These are phyloP conservation scores for Carassius carassius DNA, from an alignment of 2,113 vertebrate genomes.

Conservation along the genomic window DNA sequence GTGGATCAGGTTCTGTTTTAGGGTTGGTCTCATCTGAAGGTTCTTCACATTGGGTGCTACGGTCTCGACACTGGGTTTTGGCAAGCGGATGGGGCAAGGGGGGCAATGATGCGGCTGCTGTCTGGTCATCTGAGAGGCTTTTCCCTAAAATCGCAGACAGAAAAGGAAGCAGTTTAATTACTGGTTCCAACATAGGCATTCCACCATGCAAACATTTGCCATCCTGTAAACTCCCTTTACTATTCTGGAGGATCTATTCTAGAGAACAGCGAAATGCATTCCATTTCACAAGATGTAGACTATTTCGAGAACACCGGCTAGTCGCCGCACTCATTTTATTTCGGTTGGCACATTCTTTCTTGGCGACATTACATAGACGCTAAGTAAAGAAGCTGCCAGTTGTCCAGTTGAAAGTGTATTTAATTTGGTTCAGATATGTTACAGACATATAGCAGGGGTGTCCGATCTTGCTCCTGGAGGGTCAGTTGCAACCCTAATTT, in stretches of 20 bases:
- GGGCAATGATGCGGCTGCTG: constrained; percentile 55
- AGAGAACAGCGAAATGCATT: constrained; percentile 68
- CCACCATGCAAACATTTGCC: constrained; percentile 58
- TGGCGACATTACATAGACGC: constrained; percentile 56
- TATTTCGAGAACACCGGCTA: constrained; percentile 63
- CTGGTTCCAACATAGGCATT: constrained; percentile 46
- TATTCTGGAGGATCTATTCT: constrained; percentile 74
- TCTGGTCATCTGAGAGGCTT: constrained; percentile 75
- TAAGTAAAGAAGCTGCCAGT: constrained; percentile 59
- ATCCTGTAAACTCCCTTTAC: constrained; percentile 54
- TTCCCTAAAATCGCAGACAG: constrained; percentile 71
- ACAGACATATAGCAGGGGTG: neutral
- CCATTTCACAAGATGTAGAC: constrained; percentile 64
- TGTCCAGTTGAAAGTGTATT: constrained; percentile 60
- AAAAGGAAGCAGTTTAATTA: constrained; percentile 64
- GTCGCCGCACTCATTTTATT: constrained; percentile 59
- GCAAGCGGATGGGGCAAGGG: constrained; percentile 58
- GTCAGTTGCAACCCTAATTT: neutral
- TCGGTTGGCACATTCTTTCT: constrained; percentile 68
- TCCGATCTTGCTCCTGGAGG: neutral
- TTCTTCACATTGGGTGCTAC: constrained; percentile 85
- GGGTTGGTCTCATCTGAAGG: constrained; percentile 25
- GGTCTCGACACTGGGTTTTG: constrained; percentile 78
- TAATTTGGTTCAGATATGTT: constrained; percentile 40
- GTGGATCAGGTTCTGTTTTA: constrained; percentile 45